A percentile compares a stretch with the other conserved stretches of the same genome.
Conservation (phyloP, 2,888 invertebrate genomes). For the Clanis bilineata region DNA sequence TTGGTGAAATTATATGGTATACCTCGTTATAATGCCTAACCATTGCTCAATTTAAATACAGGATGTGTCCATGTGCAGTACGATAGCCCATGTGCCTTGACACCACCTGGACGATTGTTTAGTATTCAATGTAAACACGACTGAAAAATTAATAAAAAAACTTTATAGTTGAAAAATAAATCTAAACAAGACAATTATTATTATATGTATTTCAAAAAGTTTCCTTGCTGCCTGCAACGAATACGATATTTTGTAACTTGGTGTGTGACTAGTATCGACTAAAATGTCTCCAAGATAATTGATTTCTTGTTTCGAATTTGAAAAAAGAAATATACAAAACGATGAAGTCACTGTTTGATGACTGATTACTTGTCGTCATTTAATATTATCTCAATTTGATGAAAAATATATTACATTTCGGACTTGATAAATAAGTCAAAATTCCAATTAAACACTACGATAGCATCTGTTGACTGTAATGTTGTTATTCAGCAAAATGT, state of each 20-base stretch:
- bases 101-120: background rate
- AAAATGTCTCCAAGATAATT: background rate
- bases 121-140: background rate
- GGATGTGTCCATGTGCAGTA: slow-evolving; percentile 11
- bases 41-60: slow-evolving; percentile 34
- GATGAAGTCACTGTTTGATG: background rate
- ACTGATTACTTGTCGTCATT: background rate
- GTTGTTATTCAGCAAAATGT: background rate
- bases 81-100: slow-evolving; percentile 19
- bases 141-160: background rate
- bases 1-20: background rate
- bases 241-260: background rate
- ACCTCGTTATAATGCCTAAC: slow-evolving; percentile 17
- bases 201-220: background rate
- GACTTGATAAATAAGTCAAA: too few relatives aligned
- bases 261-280: background rate
- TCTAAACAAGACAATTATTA: too few relatives aligned
- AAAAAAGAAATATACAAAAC: background rate
- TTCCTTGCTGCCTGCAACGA: background rate
- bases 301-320: background rate
- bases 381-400: background rate
- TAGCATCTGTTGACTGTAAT: background rate
- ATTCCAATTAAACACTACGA: background rate
- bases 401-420: background rate
- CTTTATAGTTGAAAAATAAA: background rate